These are phyloP conservation scores for Cassiopea xamachana DNA, from an alignment of 30 jellyfish, hydroid and myxozoan species.

Conservation along the genomic window DNA sequence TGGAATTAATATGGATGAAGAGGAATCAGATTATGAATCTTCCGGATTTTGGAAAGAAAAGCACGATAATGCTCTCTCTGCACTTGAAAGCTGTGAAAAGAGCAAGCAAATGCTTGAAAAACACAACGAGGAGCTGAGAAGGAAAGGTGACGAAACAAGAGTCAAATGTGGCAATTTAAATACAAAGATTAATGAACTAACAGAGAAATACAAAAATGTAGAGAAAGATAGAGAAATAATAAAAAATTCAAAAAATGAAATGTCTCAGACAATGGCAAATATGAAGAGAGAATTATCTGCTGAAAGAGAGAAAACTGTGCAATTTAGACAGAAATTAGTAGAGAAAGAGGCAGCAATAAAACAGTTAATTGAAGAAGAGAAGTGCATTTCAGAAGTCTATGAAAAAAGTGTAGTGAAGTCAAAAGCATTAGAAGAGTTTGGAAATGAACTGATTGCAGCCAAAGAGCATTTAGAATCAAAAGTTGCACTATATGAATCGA, in stretches of 20 bases:
- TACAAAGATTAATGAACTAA: background rate
- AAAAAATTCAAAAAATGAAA: background rate
- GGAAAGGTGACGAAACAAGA: background rate
- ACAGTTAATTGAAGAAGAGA: background rate
- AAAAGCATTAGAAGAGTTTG: slow-evolving; percentile 33
- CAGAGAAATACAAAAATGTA: background rate
- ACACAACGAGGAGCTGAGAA: slow-evolving; percentile 11
- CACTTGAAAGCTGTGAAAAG: slow-evolving; percentile 47
- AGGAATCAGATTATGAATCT: slow-evolving; percentile 6
- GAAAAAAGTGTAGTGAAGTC: slow-evolving; percentile 6
- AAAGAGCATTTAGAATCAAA: slow-evolving; percentile 5
- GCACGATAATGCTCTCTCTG: slow-evolving; percentile 10
- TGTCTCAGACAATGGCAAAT: background rate
- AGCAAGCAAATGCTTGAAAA: background rate
- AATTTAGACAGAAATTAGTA: background rate
- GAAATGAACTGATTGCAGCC: slow-evolving; percentile 1
- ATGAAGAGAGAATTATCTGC: slow-evolving; percentile 6
- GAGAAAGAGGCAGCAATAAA: slow-evolving; percentile 5
- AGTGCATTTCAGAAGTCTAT: background rate
- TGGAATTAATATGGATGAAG: background rate
- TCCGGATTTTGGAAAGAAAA: slow-evolving; percentile 32
- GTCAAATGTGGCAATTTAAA: background rate
- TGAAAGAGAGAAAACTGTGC: background rate
- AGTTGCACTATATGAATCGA: background rate
- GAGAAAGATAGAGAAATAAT: slow-evolving; percentile 6